Conservation (phyloP, 2,113 vertebrate genomes). For the Catharus minimus region DNA sequence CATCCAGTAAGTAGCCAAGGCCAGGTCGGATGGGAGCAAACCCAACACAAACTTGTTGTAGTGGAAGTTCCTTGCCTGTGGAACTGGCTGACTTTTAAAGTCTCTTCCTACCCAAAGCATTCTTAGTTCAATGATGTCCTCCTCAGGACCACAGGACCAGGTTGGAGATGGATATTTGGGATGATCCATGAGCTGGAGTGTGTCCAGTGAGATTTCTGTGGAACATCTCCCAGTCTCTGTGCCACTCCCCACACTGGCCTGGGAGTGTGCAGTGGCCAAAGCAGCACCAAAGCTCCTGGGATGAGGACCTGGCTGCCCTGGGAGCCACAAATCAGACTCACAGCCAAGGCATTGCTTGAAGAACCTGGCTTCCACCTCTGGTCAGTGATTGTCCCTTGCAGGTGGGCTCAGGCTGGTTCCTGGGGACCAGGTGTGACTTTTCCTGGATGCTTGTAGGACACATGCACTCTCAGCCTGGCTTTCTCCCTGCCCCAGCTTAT, state of each 20-base stretch:
- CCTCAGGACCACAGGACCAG: neutral
- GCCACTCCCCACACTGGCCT: neutral
- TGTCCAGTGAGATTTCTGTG: neutral
- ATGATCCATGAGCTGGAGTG: neutral
- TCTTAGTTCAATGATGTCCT: neutral
- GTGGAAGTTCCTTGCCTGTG: neutral
- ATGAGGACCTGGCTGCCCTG: neutral
- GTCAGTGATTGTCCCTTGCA: neutral
- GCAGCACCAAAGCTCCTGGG: neutral
- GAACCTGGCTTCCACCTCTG: neutral
- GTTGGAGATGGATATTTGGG: neutral
- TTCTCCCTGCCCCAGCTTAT: rapidly evolving
- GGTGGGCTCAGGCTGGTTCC: neutral
- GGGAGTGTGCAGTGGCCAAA: neutral
- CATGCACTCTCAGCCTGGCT: rapidly evolving
- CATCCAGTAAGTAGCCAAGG: neutral
- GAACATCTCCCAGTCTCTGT: neutral
- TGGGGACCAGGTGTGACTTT: neutral
- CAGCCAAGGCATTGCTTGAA: neutral
- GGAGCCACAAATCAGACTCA: neutral
- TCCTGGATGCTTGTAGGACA: neutral
- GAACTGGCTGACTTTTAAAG: neutral
- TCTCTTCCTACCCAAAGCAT: neutral
- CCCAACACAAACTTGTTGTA: neutral
- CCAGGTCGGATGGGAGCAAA: neutral